Conservation (phyloP, 2,888 invertebrate species). For the Bellardia pandia region DNA sequence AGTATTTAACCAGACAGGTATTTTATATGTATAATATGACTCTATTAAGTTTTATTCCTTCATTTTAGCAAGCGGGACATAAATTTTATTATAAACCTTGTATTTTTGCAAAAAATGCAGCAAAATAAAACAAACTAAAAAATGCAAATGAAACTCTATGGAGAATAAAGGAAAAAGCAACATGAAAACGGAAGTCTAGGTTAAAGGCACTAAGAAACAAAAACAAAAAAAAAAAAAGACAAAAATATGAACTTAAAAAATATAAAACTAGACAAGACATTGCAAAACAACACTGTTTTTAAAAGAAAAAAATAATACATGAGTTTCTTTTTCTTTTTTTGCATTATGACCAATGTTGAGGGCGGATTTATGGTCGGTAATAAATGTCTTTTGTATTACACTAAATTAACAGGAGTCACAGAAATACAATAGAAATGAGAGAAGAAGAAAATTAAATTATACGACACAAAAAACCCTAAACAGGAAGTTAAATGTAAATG, state of each 20-base stretch:
- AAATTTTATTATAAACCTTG: conserved; percentile 16
- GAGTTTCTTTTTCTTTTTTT: conserved; percentile 34
- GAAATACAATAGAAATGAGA: conserved; percentile 71
- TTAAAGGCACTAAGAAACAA: conserved; percentile 59
- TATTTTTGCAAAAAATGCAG: conserved; percentile 42
- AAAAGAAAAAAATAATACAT: conserved; percentile 54
- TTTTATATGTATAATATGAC: not conserved
- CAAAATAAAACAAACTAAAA: conserved; percentile 41
- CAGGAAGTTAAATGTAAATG: conserved; percentile 66
- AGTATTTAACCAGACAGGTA: no score
- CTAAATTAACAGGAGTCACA: conserved; percentile 76
- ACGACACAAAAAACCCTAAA: conserved; percentile 29
- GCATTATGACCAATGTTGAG: conserved; percentile 76
- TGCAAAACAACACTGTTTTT: conserved; percentile 60
- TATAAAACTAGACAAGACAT: conserved; percentile 67
- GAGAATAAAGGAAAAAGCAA: conserved; percentile 34
- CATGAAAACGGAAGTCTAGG: conserved; percentile 69
- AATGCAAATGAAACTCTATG: conserved; percentile 63
- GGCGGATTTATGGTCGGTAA: conserved; percentile 78
- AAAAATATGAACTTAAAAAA: conserved; percentile 43
- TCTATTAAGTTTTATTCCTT: not conserved
- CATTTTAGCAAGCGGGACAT: not conserved
- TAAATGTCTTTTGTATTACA: conserved; percentile 77
- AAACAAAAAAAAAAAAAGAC: conserved; percentile 6
- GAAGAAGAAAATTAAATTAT: conserved; percentile 21